Conservation (phyloP, 2,113 vertebrate species). For the Empidonax alnorum region DNA sequence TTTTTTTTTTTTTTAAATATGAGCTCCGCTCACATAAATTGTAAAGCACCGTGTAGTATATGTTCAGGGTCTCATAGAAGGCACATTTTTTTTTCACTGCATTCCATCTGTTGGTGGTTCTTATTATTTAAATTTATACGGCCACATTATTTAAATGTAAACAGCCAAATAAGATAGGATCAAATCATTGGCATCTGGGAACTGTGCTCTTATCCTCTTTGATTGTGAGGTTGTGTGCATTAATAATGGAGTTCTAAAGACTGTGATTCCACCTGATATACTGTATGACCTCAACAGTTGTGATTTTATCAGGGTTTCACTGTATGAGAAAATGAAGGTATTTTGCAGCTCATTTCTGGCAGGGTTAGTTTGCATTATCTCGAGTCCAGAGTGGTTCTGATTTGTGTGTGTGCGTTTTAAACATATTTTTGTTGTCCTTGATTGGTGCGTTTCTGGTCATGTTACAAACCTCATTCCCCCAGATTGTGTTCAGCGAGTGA, state of each 20-base stretch:
- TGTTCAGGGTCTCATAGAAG: constrained; percentile 71
- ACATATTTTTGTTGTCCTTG: not conserved
- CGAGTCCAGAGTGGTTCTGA: constrained; percentile 45
- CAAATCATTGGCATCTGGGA: constrained; percentile 83
- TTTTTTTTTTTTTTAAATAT: constrained; percentile 56
- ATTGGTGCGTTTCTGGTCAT: not conserved
- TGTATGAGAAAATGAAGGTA: constrained; percentile 80
- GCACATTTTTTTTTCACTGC: constrained; percentile 66
- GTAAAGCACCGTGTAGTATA: constrained; percentile 73
- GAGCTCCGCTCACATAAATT: constrained; percentile 76
- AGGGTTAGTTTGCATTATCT: constrained; percentile 76
- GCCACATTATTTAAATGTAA: constrained; percentile 83
- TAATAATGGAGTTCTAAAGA: constrained; percentile 83
- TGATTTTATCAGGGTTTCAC: constrained; percentile 80
- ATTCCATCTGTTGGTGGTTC: constrained; percentile 79
- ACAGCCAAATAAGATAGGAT: constrained; percentile 83
- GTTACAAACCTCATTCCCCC: not conserved
- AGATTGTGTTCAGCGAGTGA: constrained; percentile 1
- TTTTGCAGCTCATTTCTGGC: constrained; percentile 79
- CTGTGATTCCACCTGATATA: constrained; percentile 82
- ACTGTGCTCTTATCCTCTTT: constrained; percentile 81
- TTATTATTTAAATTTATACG: constrained; percentile 82
- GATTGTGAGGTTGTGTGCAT: constrained; percentile 83
- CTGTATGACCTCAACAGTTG: constrained; percentile 82
- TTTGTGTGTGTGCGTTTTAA: constrained; percentile 26